These are phyloP conservation scores for Pristiophorus japonicus DNA, from an alignment of 2,113 vertebrate genomes.

Conservation along the genomic window DNA sequence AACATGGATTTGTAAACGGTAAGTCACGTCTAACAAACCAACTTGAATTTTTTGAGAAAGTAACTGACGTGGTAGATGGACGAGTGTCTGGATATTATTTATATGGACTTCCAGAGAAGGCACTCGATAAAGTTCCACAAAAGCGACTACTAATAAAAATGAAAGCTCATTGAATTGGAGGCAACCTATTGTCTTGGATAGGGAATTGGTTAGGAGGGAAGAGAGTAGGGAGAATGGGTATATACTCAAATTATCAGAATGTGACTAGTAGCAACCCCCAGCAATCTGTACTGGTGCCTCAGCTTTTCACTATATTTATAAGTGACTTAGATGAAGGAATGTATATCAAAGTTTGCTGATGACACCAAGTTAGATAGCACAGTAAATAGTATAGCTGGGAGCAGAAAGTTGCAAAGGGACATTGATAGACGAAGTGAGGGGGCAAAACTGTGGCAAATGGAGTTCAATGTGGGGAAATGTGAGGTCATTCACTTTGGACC, in stretches of 20 bases:
- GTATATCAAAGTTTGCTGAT: background rate
- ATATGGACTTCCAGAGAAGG: background rate
- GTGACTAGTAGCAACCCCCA: background rate
- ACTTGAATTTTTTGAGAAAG: background rate
- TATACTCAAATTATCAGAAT: background rate
- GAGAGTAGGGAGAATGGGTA: background rate
- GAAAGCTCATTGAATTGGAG: background rate
- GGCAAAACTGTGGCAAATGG: background rate
- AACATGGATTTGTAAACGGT: background rate
- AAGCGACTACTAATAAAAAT: background rate
- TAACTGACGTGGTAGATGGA: background rate
- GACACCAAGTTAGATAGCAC: background rate
- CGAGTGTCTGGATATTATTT: background rate
- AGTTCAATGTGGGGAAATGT: background rate
- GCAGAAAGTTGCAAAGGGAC: background rate
- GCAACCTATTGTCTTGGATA: background rate
- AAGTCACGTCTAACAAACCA: background rate
- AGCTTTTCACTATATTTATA: background rate
- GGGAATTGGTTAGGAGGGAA: background rate
- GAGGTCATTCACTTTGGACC: background rate
- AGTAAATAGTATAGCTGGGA: background rate
- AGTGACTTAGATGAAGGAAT: background rate
- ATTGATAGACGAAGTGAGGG: background rate
- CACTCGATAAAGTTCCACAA: background rate
- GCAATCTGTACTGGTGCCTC: no score